These are phyloP conservation scores for Sebastiscus tertius DNA, from an alignment of 2,797 vertebrate genomes.

Conservation along the genomic window DNA sequence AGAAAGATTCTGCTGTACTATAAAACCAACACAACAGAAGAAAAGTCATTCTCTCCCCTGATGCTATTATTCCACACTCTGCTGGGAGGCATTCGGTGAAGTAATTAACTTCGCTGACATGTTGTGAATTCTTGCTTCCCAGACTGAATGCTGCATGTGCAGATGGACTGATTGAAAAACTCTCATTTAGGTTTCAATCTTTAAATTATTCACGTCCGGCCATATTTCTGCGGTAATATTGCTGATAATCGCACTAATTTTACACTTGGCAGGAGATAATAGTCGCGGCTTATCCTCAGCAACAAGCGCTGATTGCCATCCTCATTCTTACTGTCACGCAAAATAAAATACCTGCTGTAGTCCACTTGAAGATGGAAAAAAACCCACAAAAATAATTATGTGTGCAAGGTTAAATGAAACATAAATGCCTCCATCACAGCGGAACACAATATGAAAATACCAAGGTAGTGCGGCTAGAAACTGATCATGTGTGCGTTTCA, in stretches of 20 bases:
- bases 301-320: conserved; percentile 59
- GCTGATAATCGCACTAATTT: conserved; percentile 73
- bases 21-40: conserved; percentile 42
- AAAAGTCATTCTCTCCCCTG: conserved; percentile 47
- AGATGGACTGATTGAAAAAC: conserved; percentile 67
- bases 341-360: conserved; percentile 49
- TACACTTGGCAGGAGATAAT: conserved; percentile 74
- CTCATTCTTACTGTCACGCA: conserved; percentile 40
- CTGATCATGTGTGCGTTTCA: background rate
- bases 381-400: conserved; percentile 40
- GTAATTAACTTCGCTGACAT: conserved; percentile 74
- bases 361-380: conserved; percentile 6
- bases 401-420: conserved; percentile 42
- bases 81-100: conserved; percentile 53
- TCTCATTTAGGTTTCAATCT: conserved; percentile 62
- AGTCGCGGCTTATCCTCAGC: conserved; percentile 31
- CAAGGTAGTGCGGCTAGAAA: background rate
- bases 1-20: conserved; percentile 40
- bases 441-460: background rate
- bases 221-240: conserved; percentile 55
- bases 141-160: conserved; percentile 43
- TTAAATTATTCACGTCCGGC: conserved; percentile 55
- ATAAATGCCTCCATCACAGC: background rate
- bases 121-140: conserved; percentile 58
- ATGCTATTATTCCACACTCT: conserved; percentile 55